phyloP scores from a whole-genome alignment of 2,113 vertebrate species.

The Salvelinus namaycush region DNA sequence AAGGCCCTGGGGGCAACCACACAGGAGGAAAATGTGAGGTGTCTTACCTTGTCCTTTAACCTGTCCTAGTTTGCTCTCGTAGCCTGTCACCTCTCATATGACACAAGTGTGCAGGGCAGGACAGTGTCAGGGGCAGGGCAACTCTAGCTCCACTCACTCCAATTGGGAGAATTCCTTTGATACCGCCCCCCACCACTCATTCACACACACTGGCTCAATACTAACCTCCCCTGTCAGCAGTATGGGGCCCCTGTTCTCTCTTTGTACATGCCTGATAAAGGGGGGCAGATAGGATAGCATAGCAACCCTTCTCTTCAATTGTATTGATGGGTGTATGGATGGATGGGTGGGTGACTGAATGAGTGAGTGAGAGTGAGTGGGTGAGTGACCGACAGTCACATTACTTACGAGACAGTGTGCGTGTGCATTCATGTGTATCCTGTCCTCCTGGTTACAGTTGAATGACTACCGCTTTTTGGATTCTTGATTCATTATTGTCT shows the following conservation, averaged over 20 bases:
- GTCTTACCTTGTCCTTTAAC: slow-evolving; percentile 64
- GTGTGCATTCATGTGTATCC: neutral
- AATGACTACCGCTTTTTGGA: no score
- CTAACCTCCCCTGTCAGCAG: slow-evolving; percentile 69
- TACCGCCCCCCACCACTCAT: neutral
- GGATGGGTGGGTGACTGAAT: neutral
- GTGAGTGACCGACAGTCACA: neutral
- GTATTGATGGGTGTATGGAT: slow-evolving; percentile 2
- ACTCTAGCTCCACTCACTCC: neutral
- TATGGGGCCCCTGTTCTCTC: slow-evolving; percentile 49
- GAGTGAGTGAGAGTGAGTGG: neutral
- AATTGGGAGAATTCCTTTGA: neutral
- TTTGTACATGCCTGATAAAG: slow-evolving; percentile 53
- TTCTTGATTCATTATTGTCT: neutral
- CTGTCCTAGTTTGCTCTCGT: slow-evolving; percentile 34
- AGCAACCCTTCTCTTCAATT: slow-evolving; percentile 46
- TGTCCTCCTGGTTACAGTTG: neutral
- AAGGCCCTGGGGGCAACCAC: neutral
- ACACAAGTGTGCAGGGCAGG: slow-evolving; percentile 34
- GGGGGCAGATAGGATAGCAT: neutral
- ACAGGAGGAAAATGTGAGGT: slow-evolving; percentile 1
- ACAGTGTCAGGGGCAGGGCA: slow-evolving; percentile 52
- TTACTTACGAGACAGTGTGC: neutral
- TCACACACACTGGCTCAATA: neutral
- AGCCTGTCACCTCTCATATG: slow-evolving; percentile 49